Evolutionary conservation across 2,797 vertebrate genomes (phyloP).

Genomic region (Alcedo quadribrachys): DNA sequence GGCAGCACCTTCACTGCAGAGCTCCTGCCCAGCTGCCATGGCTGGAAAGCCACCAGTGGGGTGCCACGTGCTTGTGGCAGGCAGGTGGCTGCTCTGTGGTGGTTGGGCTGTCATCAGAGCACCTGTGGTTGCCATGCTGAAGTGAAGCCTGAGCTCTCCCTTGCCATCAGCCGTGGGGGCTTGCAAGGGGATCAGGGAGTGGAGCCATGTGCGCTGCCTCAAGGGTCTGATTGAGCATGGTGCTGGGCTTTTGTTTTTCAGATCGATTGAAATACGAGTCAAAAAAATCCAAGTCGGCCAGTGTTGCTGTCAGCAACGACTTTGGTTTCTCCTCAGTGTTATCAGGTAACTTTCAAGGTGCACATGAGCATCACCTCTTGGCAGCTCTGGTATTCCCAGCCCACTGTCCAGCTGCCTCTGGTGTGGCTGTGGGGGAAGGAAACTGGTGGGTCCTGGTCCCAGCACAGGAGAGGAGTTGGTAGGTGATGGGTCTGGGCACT

Average conservation of each 20-base stretch:
- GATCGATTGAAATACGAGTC: slow-evolving; percentile 98
- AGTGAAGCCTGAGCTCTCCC: background rate
- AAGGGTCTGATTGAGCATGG: background rate
- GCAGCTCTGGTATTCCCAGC: background rate
- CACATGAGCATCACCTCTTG: accelerated
- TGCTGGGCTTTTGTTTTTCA: slow-evolving; percentile 77
- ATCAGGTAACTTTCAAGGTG: slow-evolving; percentile 70
- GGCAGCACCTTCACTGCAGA: background rate
- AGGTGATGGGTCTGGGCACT: background rate
- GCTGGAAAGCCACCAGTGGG: background rate
- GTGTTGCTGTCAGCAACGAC: slow-evolving; percentile 78
- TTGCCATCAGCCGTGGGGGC: background rate
- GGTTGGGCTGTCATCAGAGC: background rate
- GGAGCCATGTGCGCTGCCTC: background rate
- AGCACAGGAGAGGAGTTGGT: accelerated
- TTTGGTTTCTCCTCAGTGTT: slow-evolving; percentile 65
- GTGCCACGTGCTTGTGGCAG: accelerated
- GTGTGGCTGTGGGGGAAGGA: background rate
- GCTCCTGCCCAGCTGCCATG: accelerated
- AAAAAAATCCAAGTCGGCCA: slow-evolving; percentile 91
- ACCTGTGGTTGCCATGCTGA: background rate
- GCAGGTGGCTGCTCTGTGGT: background rate
- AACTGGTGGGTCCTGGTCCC: background rate
- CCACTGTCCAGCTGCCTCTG: background rate
- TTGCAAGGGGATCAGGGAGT: accelerated